These are phyloP conservation scores for Zosterops japonicus DNA, from an alignment of 2,113 vertebrate genomes.

Conservation along the genomic window DNA sequence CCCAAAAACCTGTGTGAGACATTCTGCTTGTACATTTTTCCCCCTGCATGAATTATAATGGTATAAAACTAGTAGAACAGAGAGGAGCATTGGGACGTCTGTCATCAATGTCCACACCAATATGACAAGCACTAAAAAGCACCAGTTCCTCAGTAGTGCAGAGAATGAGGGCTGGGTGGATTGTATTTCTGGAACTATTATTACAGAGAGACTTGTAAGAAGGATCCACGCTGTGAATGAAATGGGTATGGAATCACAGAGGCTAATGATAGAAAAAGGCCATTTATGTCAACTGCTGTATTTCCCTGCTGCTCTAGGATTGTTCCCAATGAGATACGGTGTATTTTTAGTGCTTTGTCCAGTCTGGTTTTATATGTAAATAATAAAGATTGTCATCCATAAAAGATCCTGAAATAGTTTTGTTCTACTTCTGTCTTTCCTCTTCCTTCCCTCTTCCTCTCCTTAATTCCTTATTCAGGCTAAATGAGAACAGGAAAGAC, in stretches of 20 bases:
- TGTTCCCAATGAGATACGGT: background rate
- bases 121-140: conserved; percentile 13
- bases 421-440: conserved; percentile 24
- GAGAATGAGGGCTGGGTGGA: background rate
- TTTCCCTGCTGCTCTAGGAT: conserved; percentile 31
- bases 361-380: conserved; percentile 57
- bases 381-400: conserved; percentile 28
- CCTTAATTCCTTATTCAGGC: conserved; percentile 27
- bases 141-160: background rate
- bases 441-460: background rate
- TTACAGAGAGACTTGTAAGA: conserved; percentile 47
- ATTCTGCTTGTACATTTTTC: background rate
- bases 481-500: conserved; percentile 46
- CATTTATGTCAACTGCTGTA: conserved; percentile 44
- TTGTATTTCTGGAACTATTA: conserved; percentile 63
- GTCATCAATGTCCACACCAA: background rate
- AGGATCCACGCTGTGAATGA: conserved; percentile 52
- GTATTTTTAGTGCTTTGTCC: conserved; percentile 58
- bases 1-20: background rate
- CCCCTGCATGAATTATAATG: background rate
- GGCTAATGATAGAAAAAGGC: conserved; percentile 60
- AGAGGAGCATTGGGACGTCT: background rate
- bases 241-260: conserved; percentile 48
- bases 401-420: conserved; percentile 38
- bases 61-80: background rate